A percentile compares a stretch with the other conserved stretches of the same genome.
phyloP scores from a whole-genome alignment of 2,113 vertebrate genomes.

The Baryphthengus martii region DNA sequence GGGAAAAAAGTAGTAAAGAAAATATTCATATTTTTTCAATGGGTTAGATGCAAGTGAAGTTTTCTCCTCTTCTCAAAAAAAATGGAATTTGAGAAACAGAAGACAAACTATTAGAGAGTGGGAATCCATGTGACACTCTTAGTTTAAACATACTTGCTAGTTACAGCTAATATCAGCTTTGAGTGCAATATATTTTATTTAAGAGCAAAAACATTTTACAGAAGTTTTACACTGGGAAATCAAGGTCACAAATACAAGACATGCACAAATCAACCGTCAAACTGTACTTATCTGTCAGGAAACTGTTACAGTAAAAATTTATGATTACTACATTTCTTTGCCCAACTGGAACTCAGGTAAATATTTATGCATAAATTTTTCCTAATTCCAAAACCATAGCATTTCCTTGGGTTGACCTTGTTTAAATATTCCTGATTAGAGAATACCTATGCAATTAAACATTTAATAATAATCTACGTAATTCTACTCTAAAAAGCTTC shows the following conservation, averaged over 20 bases:
- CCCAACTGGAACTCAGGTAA: not conserved
- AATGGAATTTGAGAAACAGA: not conserved
- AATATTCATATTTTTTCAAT: not conserved
- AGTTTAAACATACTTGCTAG: not conserved
- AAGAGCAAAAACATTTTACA: not conserved
- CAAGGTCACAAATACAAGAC: not conserved
- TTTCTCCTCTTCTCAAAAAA: not conserved
- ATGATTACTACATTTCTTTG: not conserved
- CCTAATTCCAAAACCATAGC: not conserved
- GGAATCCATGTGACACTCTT: not conserved
- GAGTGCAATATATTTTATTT: not conserved
- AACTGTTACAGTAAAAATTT: not conserved
- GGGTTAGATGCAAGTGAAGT: not conserved
- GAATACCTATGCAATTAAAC: not conserved
- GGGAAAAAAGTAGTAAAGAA: fast-evolving
- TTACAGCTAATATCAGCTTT: not conserved
- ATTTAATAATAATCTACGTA: not conserved
- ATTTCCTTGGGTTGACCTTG: not conserved
- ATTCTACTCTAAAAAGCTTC: not conserved
- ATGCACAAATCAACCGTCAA: not conserved
- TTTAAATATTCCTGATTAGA: not conserved
- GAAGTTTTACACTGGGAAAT: not conserved
- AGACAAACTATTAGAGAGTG: not conserved
- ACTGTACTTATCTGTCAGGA: not conserved
- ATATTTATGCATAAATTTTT: not conserved